These are phyloP conservation scores for Myotis brandtii DNA, from an alignment of 2,113 vertebrate genomes.

Conservation along the genomic window DNA sequence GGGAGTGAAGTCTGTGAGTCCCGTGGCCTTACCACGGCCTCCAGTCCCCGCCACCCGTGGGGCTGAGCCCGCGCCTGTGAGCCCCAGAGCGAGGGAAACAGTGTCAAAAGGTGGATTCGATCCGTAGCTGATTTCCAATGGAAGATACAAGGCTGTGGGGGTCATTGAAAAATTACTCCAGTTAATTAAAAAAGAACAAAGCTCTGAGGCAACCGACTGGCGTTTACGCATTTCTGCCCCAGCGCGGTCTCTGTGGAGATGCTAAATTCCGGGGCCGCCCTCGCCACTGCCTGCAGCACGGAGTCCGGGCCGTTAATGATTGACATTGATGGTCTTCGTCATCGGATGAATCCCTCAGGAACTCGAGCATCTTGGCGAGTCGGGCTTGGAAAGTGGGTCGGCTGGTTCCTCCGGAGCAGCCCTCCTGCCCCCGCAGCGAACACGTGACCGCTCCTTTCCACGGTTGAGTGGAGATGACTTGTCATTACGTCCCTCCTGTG, in stretches of 20 bases:
- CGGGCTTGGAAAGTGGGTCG: slow-evolving; percentile 73
- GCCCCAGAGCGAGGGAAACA: not conserved
- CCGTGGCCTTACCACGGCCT: slow-evolving; percentile 10
- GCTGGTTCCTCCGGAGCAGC: slow-evolving; percentile 42
- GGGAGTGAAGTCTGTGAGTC: not conserved
- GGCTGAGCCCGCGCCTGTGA: not conserved
- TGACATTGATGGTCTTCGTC: slow-evolving; percentile 78
- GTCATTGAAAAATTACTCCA: slow-evolving; percentile 75
- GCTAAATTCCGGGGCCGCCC: slow-evolving; percentile 58
- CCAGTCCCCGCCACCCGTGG: not conserved
- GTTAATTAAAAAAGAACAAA: slow-evolving; percentile 82
- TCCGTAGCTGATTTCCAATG: not conserved
- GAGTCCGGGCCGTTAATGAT: slow-evolving; percentile 78
- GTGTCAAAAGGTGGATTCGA: not conserved
- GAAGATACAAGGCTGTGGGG: slow-evolving; percentile 41
- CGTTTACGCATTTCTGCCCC: slow-evolving; percentile 78
- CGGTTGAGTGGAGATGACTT: slow-evolving; percentile 38
- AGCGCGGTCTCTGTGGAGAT: slow-evolving; percentile 73
- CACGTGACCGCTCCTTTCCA: slow-evolving; percentile 57
- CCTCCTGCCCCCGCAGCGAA: slow-evolving; percentile 33
- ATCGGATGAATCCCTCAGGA: slow-evolving; percentile 45
- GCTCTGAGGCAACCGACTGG: slow-evolving; percentile 80
- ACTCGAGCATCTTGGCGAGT: slow-evolving; percentile 64
- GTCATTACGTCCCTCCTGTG: not conserved
- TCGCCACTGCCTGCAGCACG: slow-evolving; percentile 52